phyloP scores from a whole-genome alignment of 2,888 invertebrate genomes.

The Plebejus argus region DNA sequence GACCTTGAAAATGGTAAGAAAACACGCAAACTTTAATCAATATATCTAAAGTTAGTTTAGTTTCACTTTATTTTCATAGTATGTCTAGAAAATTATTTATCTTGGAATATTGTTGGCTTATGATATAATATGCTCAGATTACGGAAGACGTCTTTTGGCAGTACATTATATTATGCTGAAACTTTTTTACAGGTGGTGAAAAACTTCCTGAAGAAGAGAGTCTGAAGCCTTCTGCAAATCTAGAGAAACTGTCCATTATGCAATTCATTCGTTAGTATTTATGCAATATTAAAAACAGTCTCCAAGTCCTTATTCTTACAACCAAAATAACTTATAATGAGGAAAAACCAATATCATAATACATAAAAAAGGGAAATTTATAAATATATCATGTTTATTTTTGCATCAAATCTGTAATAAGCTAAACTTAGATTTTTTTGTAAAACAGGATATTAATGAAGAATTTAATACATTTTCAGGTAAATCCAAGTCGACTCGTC shows the following conservation, averaged over 20 bases:
- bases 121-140: background rate
- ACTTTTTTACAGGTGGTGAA: background rate
- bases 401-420: too few relatives aligned
- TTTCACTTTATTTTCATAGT: background rate
- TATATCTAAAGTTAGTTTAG: background rate
- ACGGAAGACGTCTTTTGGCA: too few relatives aligned
- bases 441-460: too few relatives aligned
- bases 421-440: too few relatives aligned
- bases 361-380: background rate
- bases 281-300: too few relatives aligned
- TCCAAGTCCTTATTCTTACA: too few relatives aligned
- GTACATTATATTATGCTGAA: too few relatives aligned
- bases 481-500: constrained; percentile 50
- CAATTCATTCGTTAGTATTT: constrained; percentile 1
- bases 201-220: constrained; percentile 8
- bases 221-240: background rate
- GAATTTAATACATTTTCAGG: constrained; percentile 46
- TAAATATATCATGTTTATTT: too few relatives aligned
- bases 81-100: background rate
- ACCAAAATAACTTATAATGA: too few relatives aligned
- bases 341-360: too few relatives aligned
- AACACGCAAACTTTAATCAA: background rate
- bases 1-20: background rate
- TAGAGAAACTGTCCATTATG: background rate
- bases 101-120: too few relatives aligned